These are phyloP conservation scores for Cephalophus harveyi DNA, from an alignment of 2,113 vertebrate genomes.

Conservation along the genomic window DNA sequence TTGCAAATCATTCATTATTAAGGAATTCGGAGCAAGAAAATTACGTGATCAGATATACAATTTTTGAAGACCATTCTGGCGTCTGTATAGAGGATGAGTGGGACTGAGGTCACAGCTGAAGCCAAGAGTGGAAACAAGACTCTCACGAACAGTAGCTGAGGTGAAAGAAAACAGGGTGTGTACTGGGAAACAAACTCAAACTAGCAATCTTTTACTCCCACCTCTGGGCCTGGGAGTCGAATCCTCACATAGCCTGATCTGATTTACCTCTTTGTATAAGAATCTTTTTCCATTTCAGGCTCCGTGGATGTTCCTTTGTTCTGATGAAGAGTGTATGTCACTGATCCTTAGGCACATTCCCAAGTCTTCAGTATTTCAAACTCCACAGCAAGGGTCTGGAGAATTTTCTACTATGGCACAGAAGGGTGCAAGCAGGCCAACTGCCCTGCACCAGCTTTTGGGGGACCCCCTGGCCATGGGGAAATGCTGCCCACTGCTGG, in stretches of 20 bases:
- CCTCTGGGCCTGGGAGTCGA: background rate
- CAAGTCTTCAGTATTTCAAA: background rate
- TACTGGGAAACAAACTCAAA: background rate
- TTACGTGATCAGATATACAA: background rate
- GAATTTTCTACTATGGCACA: background rate
- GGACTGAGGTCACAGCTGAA: background rate
- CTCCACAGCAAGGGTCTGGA: background rate
- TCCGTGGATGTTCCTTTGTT: background rate
- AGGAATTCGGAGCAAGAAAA: background rate
- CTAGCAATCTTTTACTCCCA: rapidly evolving
- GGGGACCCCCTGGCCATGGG: background rate
- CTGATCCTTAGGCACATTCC: background rate
- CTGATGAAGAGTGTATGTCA: background rate
- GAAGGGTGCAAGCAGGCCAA: background rate
- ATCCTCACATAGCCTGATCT: background rate
- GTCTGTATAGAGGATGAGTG: background rate
- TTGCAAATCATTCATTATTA: background rate
- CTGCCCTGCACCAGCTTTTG: rapidly evolving
- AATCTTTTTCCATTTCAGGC: background rate
- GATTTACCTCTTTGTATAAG: too few relatives aligned
- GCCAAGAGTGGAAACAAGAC: background rate
- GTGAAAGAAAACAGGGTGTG: background rate
- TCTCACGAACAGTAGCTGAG: background rate
- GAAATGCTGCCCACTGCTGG: background rate
- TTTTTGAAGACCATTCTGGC: background rate